Evolutionary conservation across 2,113 vertebrate genomes (phyloP).

Genomic region (Okapia johnstoni): DNA sequence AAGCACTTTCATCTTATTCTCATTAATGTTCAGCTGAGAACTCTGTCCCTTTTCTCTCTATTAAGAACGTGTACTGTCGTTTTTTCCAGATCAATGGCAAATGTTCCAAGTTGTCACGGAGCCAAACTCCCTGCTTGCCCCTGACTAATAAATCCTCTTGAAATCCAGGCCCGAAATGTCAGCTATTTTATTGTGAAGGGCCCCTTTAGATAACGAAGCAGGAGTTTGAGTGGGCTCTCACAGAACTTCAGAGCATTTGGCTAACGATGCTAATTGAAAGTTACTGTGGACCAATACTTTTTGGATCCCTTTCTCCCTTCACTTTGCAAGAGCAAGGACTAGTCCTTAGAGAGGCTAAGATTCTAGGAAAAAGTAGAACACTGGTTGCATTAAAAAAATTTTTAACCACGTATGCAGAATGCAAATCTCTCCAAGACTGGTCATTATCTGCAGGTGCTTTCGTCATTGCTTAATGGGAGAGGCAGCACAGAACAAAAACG

Average conservation of each 20-base stretch:
- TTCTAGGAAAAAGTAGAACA: slow-evolving; percentile 70
- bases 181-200: neutral
- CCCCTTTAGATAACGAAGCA: neutral
- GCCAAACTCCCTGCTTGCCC: neutral
- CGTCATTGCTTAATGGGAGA: neutral
- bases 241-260: slow-evolving; percentile 13
- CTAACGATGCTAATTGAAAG: slow-evolving; percentile 8
- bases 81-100: slow-evolving; percentile 54
- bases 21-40: slow-evolving; percentile 56
- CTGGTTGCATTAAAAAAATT: slow-evolving; percentile 21
- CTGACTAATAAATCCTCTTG: slow-evolving; percentile 41
- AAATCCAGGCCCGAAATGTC: neutral
- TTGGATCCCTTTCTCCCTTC: slow-evolving; percentile 49
- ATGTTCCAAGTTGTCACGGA: slow-evolving; percentile 47
- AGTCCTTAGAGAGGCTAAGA: slow-evolving; percentile 60
- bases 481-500: neutral
- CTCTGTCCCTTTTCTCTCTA: slow-evolving; percentile 50
- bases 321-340: slow-evolving; percentile 31
- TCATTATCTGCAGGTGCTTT: neutral
- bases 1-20: slow-evolving; percentile 45
- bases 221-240: neutral
- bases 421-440: slow-evolving; percentile 10
- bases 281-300: neutral
- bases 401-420: slow-evolving; percentile 31
- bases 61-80: slow-evolving; percentile 29